Conservation (phyloP, 2,888 invertebrate genomes). For the Lingula anatina region DNA sequence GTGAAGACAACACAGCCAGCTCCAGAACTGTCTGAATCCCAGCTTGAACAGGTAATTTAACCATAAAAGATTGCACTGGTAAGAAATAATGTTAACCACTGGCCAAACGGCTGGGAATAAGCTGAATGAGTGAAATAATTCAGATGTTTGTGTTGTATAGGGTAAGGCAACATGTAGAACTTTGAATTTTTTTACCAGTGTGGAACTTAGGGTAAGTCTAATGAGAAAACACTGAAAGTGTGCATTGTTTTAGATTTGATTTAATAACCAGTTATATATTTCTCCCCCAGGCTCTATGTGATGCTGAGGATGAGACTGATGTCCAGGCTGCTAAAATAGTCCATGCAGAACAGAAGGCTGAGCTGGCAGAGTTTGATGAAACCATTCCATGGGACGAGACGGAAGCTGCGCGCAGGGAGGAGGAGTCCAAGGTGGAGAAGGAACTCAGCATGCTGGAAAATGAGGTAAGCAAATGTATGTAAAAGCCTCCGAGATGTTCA, state of each 20-base stretch:
- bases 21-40: conserved; percentile 20
- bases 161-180: neutral
- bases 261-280: too few relatives aligned
- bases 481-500: too few relatives aligned
- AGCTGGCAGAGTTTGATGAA: conserved; percentile 90
- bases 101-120: neutral
- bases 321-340: conserved; percentile 85
- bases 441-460: conserved; percentile 52
- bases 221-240: too few relatives aligned
- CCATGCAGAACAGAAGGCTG: conserved; percentile 70
- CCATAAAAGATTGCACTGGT: too few relatives aligned
- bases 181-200: neutral
- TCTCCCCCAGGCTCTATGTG: conserved; percentile 77
- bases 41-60: conserved; percentile 52
- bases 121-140: neutral
- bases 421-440: conserved; percentile 48
- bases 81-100: too few relatives aligned
- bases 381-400: conserved; percentile 80
- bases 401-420: conserved; percentile 31
- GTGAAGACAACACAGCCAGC: conserved; percentile 6
- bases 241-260: too few relatives aligned
- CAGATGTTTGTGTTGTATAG: neutral
- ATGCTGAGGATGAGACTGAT: conserved; percentile 92
- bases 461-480: conserved; percentile 43
- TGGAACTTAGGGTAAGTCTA: neutral